Evolutionary conservation across 2,113 vertebrate species (phyloP).

Genomic region (Pseudonaja textilis): DNA sequence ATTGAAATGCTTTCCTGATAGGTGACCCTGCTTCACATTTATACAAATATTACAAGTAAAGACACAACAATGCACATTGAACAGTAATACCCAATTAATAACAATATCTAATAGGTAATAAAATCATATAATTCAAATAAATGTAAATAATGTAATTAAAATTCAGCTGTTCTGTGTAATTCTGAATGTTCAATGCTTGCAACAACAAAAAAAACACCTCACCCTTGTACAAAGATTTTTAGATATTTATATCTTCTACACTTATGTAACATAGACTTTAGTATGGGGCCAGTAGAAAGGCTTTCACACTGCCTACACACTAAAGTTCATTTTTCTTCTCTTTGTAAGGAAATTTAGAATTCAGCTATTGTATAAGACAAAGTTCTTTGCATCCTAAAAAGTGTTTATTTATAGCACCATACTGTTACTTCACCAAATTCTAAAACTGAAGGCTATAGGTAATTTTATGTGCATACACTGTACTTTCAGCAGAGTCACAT

Average conservation of each 20-base stretch:
- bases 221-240: constrained; percentile 13
- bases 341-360: constrained; percentile 5
- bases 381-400: neutral
- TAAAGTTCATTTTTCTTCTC: constrained; percentile 16
- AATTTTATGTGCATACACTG: accelerated
- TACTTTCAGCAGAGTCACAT: neutral
- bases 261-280: constrained; percentile 50
- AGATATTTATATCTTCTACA: constrained; percentile 50
- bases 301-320: constrained; percentile 33
- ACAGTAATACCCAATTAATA: neutral
- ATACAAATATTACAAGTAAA: neutral
- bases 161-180: neutral
- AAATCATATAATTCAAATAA: neutral
- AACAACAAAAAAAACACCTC: neutral
- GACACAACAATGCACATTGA: neutral
- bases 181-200: constrained; percentile 4
- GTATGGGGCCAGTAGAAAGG: constrained; percentile 27
- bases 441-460: neutral
- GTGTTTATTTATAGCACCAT: neutral
- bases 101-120: neutral
- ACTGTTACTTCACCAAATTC: accelerated
- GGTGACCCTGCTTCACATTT: neutral
- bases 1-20: neutral
- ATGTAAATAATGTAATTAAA: neutral
- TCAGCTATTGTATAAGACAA: neutral